These are phyloP conservation scores for Phrynocephalus versicolor DNA, from an alignment of 2,113 vertebrate species.

Conservation along the genomic window DNA sequence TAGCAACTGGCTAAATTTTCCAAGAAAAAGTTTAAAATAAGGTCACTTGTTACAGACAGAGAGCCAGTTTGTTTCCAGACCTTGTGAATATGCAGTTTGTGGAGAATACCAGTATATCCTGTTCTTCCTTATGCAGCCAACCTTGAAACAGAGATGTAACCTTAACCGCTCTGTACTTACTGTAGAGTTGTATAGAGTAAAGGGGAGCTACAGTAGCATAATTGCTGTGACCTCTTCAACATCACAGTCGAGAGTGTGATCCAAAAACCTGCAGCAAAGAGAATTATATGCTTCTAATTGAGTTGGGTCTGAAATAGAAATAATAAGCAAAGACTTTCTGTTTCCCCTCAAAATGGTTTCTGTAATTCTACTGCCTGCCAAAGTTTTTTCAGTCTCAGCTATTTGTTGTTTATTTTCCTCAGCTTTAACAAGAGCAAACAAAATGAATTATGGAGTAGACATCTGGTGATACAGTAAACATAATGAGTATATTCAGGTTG, in stretches of 20 bases:
- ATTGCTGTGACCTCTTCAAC: constrained; percentile 12
- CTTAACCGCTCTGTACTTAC: background rate
- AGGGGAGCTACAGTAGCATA: background rate
- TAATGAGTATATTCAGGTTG: background rate
- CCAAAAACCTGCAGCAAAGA: constrained; percentile 16
- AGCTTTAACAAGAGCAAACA: constrained; percentile 4
- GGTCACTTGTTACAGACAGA: background rate
- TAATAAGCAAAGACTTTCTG: constrained; percentile 5
- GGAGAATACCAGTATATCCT: background rate
- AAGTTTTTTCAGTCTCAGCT: constrained; percentile 7
- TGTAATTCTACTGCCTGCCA: background rate
- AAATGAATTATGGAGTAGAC: background rate
- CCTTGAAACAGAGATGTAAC: constrained; percentile 9
- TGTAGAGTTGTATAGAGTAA: background rate
- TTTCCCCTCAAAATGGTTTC: constrained; percentile 25
- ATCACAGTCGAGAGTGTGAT: background rate
- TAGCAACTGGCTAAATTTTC: background rate
- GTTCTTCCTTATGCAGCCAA: constrained; percentile 3
- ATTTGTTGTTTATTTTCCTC: constrained; percentile 17
- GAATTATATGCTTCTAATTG: constrained; percentile 22
- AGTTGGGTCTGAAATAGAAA: constrained; percentile 9
- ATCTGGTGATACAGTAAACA: background rate
- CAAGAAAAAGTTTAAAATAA: background rate
- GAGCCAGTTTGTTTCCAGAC: background rate
- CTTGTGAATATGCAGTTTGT: background rate